phyloP scores from a whole-genome alignment of 2,113 vertebrate genomes.

The Oryzias melastigma region DNA sequence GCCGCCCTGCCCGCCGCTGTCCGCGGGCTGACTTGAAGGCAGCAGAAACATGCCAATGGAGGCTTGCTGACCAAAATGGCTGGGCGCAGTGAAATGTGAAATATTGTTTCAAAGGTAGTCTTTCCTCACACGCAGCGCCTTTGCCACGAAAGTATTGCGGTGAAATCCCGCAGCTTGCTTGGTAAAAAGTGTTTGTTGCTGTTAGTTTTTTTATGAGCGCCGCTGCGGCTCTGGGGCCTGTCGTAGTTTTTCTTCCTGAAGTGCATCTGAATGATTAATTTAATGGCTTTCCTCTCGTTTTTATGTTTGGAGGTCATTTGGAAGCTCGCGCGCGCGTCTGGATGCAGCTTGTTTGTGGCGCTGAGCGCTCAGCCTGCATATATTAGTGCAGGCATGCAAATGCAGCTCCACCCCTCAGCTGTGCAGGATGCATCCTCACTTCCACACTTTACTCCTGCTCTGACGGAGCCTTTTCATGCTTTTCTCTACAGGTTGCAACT shows the following conservation, averaged over 20 bases:
- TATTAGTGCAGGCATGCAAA: conserved; percentile 14
- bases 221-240: conserved; percentile 42
- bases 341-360: neutral
- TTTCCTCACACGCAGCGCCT: conserved; percentile 8
- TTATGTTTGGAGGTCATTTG: neutral
- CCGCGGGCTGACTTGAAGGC: conserved; percentile 34
- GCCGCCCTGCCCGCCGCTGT: conserved; percentile 13
- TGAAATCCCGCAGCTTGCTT: neutral
- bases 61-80: conserved; percentile 75
- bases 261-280: neutral
- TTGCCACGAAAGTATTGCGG: conserved; percentile 25
- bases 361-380: conserved; percentile 1
- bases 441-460: neutral
- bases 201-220: neutral
- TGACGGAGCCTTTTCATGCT: conserved; percentile 1
- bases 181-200: conserved; percentile 13
- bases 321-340: neutral
- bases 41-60: conserved; percentile 71
- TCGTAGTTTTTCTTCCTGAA: conserved; percentile 10
- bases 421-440: conserved; percentile 8
- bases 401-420: conserved; percentile 54
- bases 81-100: conserved; percentile 77
- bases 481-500: conserved; percentile 80
- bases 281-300: conserved; percentile 13
- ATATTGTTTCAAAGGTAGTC: conserved; percentile 55